phyloP scores from a whole-genome alignment of 2,888 invertebrate genomes.

The Acronicta aceris region DNA sequence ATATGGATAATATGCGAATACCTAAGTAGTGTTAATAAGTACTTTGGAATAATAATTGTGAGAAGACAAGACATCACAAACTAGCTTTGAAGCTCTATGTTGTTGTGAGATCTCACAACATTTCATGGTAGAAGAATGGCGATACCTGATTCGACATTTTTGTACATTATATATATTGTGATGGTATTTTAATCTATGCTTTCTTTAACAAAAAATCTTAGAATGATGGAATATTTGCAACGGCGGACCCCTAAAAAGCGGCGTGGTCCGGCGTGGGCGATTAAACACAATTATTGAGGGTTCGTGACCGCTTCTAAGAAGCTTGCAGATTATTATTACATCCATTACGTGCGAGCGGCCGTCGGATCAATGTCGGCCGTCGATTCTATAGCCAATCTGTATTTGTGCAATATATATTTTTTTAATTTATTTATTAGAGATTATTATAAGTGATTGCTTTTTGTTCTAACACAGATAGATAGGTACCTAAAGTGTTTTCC shows the following conservation, averaged over 20 bases:
- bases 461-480: no score
- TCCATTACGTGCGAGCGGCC: slow-evolving; percentile 23
- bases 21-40: no score
- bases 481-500: no score
- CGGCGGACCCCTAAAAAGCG: slow-evolving; percentile 20
- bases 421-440: not conserved
- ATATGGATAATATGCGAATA: no score
- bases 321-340: slow-evolving; percentile 55
- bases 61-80: no score
- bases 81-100: no score
- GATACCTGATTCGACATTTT: no score
- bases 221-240: not conserved
- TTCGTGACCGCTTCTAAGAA: slow-evolving; percentile 52
- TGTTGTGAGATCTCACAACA: no score
- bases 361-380: slow-evolving; percentile 41
- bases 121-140: no score
- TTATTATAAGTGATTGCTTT: no score
- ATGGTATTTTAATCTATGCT: not conserved
- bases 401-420: slow-evolving; percentile 9
- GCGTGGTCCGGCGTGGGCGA: slow-evolving; percentile 36
- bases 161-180: no score
- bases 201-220: not conserved
- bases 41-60: no score
- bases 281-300: slow-evolving; percentile 51
- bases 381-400: slow-evolving; percentile 26